Evolutionary conservation across 2,888 invertebrate genomes (phyloP).

Genomic region (Galeopsomyia nigrocyanea): DNA sequence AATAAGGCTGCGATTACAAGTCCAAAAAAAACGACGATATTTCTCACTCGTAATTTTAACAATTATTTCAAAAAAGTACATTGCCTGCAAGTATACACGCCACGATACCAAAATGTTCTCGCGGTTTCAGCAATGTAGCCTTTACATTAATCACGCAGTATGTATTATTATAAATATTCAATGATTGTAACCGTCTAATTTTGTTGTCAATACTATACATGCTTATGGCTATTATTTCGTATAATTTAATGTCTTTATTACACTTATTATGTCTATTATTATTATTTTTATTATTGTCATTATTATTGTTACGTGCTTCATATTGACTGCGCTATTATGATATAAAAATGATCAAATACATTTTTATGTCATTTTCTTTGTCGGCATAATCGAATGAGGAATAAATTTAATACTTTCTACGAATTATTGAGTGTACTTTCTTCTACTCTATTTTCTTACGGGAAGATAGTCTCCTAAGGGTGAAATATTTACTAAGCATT

Average conservation of each 20-base stretch:
- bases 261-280: neutral
- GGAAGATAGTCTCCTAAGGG: neutral
- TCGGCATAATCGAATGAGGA: slow-evolving; percentile 29
- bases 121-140: slow-evolving; percentile 32
- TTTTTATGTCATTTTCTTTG: slow-evolving; percentile 36
- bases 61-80: slow-evolving; percentile 39
- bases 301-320: slow-evolving; percentile 26
- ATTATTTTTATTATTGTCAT: slow-evolving; percentile 31
- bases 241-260: slow-evolving; percentile 27
- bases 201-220: slow-evolving; percentile 25
- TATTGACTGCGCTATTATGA: slow-evolving; percentile 32
- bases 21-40: slow-evolving; percentile 30
- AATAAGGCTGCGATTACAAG: slow-evolving; percentile 42
- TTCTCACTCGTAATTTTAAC: slow-evolving; percentile 42
- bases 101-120: slow-evolving; percentile 47
- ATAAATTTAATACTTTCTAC: slow-evolving; percentile 46
- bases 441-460: neutral
- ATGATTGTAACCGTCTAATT: slow-evolving; percentile 25
- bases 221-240: slow-evolving; percentile 26
- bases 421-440: neutral
- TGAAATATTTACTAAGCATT: neutral
- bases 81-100: slow-evolving; percentile 44
- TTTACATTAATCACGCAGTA: slow-evolving; percentile 36
- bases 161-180: slow-evolving; percentile 43
- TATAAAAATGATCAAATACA: slow-evolving; percentile 26